Base-by-base conservation (phyloP, 2,113 vertebrate genomes). In the Melanerpes aurifrons region DNA sequence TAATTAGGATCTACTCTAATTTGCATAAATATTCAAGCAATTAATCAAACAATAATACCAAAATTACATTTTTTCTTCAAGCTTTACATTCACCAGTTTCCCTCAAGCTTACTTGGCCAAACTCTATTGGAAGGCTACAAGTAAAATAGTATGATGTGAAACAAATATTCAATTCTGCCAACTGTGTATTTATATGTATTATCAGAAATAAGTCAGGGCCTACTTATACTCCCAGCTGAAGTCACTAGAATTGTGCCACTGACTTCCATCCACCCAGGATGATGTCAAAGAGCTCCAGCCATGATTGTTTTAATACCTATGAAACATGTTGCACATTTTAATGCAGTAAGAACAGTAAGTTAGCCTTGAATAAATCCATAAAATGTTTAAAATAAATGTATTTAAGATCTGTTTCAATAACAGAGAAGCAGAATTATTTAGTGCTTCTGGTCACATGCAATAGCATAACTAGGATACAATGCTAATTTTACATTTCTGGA, bases 401-500 rank as follows among this genome's bases (percentile, higher is more conserved):
- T 35, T 73, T 66, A 43, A 84, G 69, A 73, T 50, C 31, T 86
- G 40, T 54, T 70, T 87, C 54, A 88, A 62, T 66, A 74, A 82
- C 71, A 74, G 72, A 87, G 69, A 31, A 80, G n/a, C n/a, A 53
- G 83, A 93, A 32, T 24, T 59, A 56, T 25, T 59, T 29, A 70
- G 22, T 58, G 31, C 43, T 54, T 20, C 29, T 87, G 73, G 67
- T 57, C 79, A 89, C 76, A 58, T 81, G 76, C 79, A 87, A 35
- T 20, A 57, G 24, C 57, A 40, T 45, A 92, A 63, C 69, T 77
- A 94, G 71, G 68, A 96, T 71, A 86, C 47, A 54, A 63, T 8
- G 80, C 56, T 96, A 95, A 97, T 93, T 97, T 92, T 87, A 95
- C 93, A 89, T 67, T 85, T n/a, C 13, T 96, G 92, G 96, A 91